phyloP scores from a whole-genome alignment of 1,140 invertebrate genomes.

The Panagrolaimus sp. region DNA sequence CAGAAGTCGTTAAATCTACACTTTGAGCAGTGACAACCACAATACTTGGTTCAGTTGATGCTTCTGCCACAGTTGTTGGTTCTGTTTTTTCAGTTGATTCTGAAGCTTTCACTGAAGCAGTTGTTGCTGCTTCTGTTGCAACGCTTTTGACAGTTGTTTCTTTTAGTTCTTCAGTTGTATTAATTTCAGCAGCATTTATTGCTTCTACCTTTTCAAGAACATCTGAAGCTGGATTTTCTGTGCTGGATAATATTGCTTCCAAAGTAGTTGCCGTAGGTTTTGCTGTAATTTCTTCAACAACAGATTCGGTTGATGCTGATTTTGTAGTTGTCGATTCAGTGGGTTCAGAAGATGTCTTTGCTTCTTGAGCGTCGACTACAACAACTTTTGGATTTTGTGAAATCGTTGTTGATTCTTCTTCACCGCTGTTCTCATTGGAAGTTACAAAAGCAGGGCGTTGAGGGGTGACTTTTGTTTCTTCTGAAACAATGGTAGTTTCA shows the following conservation, averaged over 20 bases:
- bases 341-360: not conserved
- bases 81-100: too few species aligned
- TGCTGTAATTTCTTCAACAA: not conserved
- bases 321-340: not conserved
- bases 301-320: not conserved
- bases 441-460: not conserved
- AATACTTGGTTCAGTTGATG: too few species aligned
- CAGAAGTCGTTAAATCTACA: too few species aligned
- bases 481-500: not conserved
- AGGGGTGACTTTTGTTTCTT: not conserved
- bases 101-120: too few species aligned
- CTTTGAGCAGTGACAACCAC: too few species aligned
- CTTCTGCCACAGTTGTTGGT: too few species aligned
- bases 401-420: not conserved
- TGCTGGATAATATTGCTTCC: not conserved
- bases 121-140: not conserved
- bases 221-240: too few species aligned
- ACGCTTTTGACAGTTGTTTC: not conserved
- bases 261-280: not conserved
- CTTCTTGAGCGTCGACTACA: not conserved
- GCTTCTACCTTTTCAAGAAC: not conserved
- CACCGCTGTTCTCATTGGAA: not conserved
- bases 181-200: not conserved
- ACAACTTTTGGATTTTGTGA: not conserved
- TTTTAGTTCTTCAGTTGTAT: not conserved